Base-by-base conservation (phyloP, 2,113 vertebrate genomes). In the Trogon surrucura region DNA sequence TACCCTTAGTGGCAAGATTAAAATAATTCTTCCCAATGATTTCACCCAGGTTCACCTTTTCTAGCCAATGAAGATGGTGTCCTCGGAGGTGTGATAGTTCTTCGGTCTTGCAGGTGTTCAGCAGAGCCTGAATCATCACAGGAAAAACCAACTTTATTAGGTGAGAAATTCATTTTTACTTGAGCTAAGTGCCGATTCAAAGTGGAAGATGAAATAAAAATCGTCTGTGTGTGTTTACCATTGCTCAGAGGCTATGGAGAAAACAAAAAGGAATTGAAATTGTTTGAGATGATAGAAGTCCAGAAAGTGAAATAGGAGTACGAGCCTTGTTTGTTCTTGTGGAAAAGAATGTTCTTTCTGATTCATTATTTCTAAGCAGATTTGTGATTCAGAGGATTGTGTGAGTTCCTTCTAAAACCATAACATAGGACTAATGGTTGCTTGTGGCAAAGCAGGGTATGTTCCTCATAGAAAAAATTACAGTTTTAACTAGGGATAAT, bases 61-160 rank as follows among this genome's bases (percentile, higher is more conserved):
- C 97, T 99, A 91, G 98, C 99, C 96, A 98, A 97, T 88, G 99
- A 99, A 97, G 99, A 99, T 66, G 99, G 99, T 30, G 99, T 99
- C 25, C 98, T 99, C 2, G 99, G 99, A 56, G 99, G 99, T 71
- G 99, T 99, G 78, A 99, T 99, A 44, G 99, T 99, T 88, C 98
- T 99, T 92, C 98, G 99, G 65, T 99, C 98, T 86, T 99, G 99
- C 97, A 98, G 98, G 91, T 99, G 98, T 97, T 98, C 98, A 81
- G 73, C 96, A 94, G 98, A 99, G 77, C 87, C 98, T 57, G 98
- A 98, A 90, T 98, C 98, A 18, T 97, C 99, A 80, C 98, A 97
- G 67, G 98, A 98, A 97, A 98, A 99, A 96, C 98, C 98, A 97
- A 99, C 98, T 85, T 98, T 99, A 87, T 95, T 99, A 95, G 99